These are phyloP conservation scores for Pocillopora verrucosa DNA, from an alignment of 64 coral and sea anemone species.

Conservation along the genomic window DNA sequence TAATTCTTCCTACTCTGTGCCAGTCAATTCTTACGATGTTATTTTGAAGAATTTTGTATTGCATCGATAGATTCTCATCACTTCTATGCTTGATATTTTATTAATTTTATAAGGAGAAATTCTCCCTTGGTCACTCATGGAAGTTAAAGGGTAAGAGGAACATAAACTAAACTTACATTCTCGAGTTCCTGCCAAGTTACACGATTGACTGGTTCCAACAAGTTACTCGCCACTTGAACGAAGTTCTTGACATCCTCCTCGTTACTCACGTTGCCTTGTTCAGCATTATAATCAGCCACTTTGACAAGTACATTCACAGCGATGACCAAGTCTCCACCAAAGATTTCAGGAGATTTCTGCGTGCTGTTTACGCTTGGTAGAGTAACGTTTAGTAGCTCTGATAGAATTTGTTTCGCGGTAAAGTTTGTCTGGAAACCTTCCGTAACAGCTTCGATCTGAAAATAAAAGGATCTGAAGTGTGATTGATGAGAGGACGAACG, in stretches of 20 bases:
- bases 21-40: no score
- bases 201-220: conserved; percentile 16
- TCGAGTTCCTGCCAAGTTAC: conserved; percentile 34
- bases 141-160: neutral
- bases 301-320: conserved; percentile 34
- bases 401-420: neutral
- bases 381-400: neutral
- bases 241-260: conserved; percentile 19
- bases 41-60: no score
- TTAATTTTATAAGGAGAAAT: no score
- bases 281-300: conserved; percentile 28
- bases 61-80: no score
- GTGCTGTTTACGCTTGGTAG: neutral
- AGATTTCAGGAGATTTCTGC: neutral
- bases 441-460: conserved; percentile 8
- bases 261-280: conserved; percentile 9
- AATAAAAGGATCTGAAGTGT: neutral
- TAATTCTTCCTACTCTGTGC: no score
- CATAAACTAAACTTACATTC: neutral
- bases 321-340: conserved; percentile 49
- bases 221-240: conserved; percentile 33
- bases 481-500: neutral
- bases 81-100: no score
- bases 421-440: conserved; percentile 15
- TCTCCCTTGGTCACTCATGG: no score